Evolutionary conservation across 2,888 invertebrate species (phyloP).

Genomic region (Netelia fuscicornis): DNA sequence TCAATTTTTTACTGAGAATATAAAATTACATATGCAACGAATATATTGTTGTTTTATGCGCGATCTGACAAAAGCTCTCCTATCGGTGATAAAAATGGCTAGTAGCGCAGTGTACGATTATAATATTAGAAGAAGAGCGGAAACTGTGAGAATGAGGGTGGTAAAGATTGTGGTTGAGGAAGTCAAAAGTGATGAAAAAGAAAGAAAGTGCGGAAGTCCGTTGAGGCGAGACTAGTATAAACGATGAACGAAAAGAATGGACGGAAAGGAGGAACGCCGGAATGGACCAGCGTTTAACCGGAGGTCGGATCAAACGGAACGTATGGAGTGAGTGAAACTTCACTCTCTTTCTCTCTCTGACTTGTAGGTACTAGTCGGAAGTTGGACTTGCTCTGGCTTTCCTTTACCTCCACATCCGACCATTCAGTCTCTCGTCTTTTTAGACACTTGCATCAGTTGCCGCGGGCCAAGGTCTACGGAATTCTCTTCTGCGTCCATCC

Average conservation of each 20-base stretch:
- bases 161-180: background rate
- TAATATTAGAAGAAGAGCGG: conserved; percentile 6
- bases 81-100: background rate
- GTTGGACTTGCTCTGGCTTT: conserved; percentile 57
- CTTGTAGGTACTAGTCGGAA: conserved; percentile 16
- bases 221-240: conserved; percentile 13
- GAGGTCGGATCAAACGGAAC: conserved; percentile 62
- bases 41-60: too few relatives aligned
- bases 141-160: conserved; percentile 2
- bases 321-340: conserved; percentile 34
- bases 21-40: too few relatives aligned
- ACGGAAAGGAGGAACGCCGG: conserved; percentile 12
- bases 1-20: too few relatives aligned
- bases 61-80: too few relatives aligned
- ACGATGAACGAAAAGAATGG: conserved; percentile 25
- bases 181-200: background rate
- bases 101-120: background rate
- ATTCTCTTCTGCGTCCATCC: background rate
- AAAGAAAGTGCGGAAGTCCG: conserved; percentile 24
- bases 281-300: conserved; percentile 49
- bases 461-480: conserved; percentile 20
- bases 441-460: conserved; percentile 1
- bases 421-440: conserved; percentile 34
- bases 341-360: background rate
- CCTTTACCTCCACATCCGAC: conserved; percentile 33